These are phyloP conservation scores for Apodemus agrarius DNA, from an alignment of 2,797 vertebrate species.

Conservation along the genomic window DNA sequence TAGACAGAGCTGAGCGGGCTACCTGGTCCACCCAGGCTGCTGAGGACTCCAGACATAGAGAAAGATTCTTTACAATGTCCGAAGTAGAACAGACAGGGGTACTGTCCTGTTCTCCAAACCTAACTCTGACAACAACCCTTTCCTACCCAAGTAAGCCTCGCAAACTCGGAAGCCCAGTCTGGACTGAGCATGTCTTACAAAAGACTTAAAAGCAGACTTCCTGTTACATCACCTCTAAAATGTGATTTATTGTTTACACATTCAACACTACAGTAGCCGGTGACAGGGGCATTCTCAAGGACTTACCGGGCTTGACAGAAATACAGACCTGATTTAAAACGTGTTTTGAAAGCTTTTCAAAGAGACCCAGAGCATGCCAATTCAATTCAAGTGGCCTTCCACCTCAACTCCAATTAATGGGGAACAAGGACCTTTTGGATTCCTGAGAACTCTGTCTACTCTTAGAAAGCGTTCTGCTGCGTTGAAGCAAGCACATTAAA, in stretches of 20 bases:
- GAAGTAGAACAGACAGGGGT: not conserved
- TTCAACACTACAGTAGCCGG: not conserved
- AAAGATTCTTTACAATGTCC: not conserved
- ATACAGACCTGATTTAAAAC: not conserved
- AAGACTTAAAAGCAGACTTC: not conserved
- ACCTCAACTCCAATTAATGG: not conserved
- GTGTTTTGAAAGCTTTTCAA: not conserved
- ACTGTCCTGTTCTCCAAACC: not conserved
- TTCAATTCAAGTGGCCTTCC: not conserved
- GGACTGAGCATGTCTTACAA: not conserved
- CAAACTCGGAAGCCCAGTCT: not conserved
- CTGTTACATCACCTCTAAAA: not conserved
- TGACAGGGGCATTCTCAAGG: not conserved
- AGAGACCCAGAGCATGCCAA: not conserved
- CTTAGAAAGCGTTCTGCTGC: not conserved
- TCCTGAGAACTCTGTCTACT: not conserved
- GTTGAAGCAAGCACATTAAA: not conserved
- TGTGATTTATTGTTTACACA: not conserved
- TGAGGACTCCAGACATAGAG: not conserved
- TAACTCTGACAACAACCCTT: slow-evolving; percentile 15
- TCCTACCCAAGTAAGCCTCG: not conserved
- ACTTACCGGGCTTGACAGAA: not conserved
- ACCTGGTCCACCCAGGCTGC: not conserved
- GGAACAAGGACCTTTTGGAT: not conserved
- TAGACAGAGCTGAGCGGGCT: not conserved